Conservation (phyloP, 2,113 vertebrate genomes). For the Passerina amoena region DNA sequence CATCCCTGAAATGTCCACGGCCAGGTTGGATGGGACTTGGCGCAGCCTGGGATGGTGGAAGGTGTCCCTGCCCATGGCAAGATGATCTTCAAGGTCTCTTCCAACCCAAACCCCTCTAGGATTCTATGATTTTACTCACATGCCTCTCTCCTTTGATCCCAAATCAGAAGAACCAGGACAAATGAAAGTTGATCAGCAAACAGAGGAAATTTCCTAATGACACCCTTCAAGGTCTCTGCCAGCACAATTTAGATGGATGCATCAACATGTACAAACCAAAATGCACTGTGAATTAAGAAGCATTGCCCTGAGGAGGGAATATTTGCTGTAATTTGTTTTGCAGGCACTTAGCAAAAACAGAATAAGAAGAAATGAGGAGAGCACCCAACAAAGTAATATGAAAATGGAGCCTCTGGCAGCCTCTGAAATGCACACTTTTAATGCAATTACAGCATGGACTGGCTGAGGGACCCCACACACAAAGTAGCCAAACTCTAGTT, state of each 20-base stretch:
- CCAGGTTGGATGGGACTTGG: accelerated
- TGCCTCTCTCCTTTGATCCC: not conserved
- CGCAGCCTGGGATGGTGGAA: not conserved
- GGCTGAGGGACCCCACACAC: not conserved
- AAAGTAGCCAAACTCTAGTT: not conserved
- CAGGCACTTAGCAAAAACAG: constrained; percentile 10
- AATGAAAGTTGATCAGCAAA: not conserved
- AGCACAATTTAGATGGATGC: not conserved
- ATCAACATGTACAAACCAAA: not conserved
- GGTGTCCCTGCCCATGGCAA: not conserved
- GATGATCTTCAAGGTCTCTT: not conserved
- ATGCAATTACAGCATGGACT: not conserved
- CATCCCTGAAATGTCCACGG: not conserved
- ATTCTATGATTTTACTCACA: not conserved
- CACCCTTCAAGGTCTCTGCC: not conserved
- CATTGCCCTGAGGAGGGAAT: not conserved
- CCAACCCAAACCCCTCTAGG: not conserved
- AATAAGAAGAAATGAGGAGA: not conserved
- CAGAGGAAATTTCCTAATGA: not conserved
- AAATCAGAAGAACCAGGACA: not conserved
- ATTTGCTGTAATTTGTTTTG: constrained; percentile 23
- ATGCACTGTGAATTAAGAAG: not conserved
- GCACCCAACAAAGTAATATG: not conserved
- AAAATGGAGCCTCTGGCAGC: constrained; percentile 16
- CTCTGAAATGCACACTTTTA: not conserved